phyloP scores from a whole-genome alignment of 2,888 invertebrate species.

The Meloe dianella region DNA sequence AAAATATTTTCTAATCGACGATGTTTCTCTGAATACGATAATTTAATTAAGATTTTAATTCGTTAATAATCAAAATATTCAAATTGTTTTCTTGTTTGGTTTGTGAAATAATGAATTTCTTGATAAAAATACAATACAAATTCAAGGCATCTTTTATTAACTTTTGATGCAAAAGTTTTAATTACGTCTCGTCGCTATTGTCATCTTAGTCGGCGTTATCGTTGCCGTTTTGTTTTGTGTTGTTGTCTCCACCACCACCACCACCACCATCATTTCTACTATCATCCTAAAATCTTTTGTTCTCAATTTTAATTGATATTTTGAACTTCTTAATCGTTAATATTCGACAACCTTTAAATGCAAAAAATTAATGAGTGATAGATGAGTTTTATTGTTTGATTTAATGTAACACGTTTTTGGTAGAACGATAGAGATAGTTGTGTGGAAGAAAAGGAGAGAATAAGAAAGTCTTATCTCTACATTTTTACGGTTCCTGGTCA shows the following conservation, averaged over 20 bases:
- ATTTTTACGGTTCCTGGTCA: constrained; percentile 34
- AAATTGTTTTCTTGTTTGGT: neutral
- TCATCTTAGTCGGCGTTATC: constrained; percentile 13
- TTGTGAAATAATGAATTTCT: neutral
- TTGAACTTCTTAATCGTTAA: neutral
- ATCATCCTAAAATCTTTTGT: neutral
- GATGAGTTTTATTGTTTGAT: too few relatives aligned
- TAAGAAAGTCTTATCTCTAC: constrained; percentile 29
- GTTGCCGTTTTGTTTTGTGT: neutral
- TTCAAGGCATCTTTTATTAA: constrained; percentile 24
- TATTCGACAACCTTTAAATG: too few relatives aligned
- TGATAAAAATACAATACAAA: constrained; percentile 3
- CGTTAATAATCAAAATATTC: constrained; percentile 1
- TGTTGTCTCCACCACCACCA: neutral
- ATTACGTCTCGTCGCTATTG: constrained; percentile 21
- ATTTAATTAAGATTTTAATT: neutral
- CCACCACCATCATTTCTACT: too few relatives aligned
- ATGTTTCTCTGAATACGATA: too few relatives aligned
- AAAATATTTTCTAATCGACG: neutral
- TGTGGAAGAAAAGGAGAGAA: neutral
- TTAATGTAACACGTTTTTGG: neutral
- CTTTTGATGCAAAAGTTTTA: constrained; percentile 30
- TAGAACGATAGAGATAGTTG: neutral
- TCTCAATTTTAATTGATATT: neutral
- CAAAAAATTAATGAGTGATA: too few relatives aligned